Conservation (phyloP, 2,797 vertebrate genomes). For the Prunella strophiata region DNA sequence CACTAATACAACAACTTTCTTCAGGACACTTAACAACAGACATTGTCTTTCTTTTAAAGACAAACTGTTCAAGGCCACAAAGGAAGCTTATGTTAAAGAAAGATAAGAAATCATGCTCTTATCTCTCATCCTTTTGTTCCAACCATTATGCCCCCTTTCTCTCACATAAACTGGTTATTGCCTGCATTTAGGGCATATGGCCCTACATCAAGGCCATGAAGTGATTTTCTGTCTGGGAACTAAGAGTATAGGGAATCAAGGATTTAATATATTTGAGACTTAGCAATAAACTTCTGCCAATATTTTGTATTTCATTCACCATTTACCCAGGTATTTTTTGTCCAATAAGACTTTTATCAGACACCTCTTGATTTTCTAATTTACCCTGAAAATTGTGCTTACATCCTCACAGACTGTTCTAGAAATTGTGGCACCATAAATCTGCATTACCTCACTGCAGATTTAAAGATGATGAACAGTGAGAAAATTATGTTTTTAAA, state of each 20-base stretch:
- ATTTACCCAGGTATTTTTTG: background rate
- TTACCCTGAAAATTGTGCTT: background rate
- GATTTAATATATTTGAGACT: background rate
- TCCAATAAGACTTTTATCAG: background rate
- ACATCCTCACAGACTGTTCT: background rate
- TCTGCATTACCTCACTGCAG: background rate
- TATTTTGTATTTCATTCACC: background rate
- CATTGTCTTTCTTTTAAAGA: background rate
- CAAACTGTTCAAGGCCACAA: background rate
- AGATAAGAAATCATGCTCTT: background rate
- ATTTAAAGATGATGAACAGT: constrained; percentile 4
- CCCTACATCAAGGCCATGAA: background rate
- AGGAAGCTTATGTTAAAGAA: constrained; percentile 16
- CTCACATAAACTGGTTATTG: background rate
- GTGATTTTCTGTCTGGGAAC: background rate
- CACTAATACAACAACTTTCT: background rate
- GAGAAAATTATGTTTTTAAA: background rate
- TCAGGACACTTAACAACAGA: background rate
- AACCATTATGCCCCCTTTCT: background rate
- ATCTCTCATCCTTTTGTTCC: background rate
- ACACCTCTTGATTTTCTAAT: background rate
- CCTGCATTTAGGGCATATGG: background rate
- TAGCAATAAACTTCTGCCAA: background rate
- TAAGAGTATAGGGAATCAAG: background rate
- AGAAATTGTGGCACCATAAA: background rate